A percentile compares a stretch with the other conserved stretches of the same genome.
phyloP scores from a whole-genome alignment of 1,140 invertebrate genomes.

The Magallana ariakensis region DNA sequence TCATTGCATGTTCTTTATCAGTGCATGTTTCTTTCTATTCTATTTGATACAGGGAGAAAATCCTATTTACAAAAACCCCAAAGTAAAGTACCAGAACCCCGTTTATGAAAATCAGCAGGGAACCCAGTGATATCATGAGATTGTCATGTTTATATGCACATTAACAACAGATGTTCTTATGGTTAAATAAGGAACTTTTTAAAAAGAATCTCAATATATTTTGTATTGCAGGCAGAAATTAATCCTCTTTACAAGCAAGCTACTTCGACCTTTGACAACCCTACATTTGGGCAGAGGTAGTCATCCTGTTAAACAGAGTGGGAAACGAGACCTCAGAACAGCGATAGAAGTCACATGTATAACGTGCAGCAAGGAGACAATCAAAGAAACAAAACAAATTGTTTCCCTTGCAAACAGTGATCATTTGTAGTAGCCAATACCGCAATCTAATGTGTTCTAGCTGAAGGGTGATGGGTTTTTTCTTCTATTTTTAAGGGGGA shows the following conservation, averaged over 20 bases:
- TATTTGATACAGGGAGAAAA: conserved; percentile 91
- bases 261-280: conserved; percentile 99
- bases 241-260: conserved; percentile 99
- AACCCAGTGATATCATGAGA: too few species aligned
- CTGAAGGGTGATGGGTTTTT: too few species aligned
- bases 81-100: conserved; percentile 99
- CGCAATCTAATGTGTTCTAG: too few species aligned
- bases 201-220: conserved; percentile 41
- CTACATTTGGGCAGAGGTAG: conserved; percentile 86
- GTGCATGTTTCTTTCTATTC: conserved; percentile 22
- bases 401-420: too few species aligned
- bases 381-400: too few species aligned
- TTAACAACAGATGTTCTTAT: neutral
- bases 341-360: neutral
- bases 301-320: neutral
- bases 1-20: too few species aligned
- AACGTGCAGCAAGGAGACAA: neutral
- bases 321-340: neutral
- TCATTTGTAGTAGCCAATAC: too few species aligned
- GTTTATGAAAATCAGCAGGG: conserved; percentile 85
- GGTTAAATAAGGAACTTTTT: neutral
- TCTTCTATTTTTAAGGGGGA: too few species aligned
- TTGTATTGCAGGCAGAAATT: conserved; percentile 88
- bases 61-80: conserved; percentile 98
- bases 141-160: neutral